Percentiles rank a stretch among this genome's conserved stretches.
Evolutionary conservation across 2,113 vertebrate species (phyloP).

Genomic region (Lophura nycthemera): DNA sequence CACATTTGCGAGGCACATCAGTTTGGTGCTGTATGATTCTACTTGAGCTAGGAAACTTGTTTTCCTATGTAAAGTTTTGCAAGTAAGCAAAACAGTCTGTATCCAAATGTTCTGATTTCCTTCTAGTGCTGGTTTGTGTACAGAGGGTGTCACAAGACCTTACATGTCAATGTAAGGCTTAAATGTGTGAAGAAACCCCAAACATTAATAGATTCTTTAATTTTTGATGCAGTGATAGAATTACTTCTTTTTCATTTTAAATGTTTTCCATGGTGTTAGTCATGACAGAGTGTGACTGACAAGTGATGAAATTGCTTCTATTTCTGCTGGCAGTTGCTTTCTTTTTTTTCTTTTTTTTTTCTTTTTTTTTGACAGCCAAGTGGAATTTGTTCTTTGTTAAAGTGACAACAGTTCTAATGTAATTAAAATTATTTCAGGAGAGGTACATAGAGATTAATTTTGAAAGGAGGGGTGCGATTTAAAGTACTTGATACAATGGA

Average conservation of each 20-base stretch:
- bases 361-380: not conserved
- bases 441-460: not conserved
- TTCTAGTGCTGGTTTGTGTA: not conserved
- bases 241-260: not conserved
- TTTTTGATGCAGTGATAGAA: not conserved
- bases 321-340: not conserved
- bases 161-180: not conserved
- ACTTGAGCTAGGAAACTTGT: not conserved
- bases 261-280: not conserved
- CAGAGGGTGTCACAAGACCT: not conserved
- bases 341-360: not conserved
- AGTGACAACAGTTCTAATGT: not conserved
- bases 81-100: not conserved
- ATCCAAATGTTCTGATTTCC: not conserved
- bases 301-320: constrained; percentile 7
- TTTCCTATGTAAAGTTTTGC: not conserved
- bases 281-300: not conserved
- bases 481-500: no score
- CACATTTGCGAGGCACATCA: not conserved
- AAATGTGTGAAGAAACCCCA: not conserved
- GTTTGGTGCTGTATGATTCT: not conserved
- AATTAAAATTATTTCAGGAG: constrained; percentile 27
- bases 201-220: not conserved
- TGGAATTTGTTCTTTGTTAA: constrained; percentile 27
- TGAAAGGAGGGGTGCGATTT: not conserved